A percentile compares a stretch with the other conserved stretches of the same genome.
These are phyloP conservation scores for Ianthella basta DNA, from an alignment of 37 sponge, comb jelly and placozoan species.

Conservation along the genomic window DNA sequence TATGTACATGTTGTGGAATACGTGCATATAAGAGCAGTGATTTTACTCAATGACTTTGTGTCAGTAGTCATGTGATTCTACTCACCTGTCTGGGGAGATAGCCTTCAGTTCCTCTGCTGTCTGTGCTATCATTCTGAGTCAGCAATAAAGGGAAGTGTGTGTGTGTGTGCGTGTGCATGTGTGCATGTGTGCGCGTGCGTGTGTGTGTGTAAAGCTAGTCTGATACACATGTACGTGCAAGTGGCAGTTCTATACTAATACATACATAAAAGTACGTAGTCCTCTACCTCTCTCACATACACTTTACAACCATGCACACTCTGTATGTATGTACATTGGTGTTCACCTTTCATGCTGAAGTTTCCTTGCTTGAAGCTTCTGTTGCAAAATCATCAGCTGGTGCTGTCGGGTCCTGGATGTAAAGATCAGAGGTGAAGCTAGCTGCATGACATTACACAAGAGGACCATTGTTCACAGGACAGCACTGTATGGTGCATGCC, in stretches of 20 bases:
- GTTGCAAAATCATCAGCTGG: not conserved
- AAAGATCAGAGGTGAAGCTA: too few relatives aligned
- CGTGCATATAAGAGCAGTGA: too few relatives aligned
- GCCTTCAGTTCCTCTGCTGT: not conserved
- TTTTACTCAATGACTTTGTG: too few relatives aligned
- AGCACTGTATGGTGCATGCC: too few relatives aligned
- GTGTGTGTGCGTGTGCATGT: not conserved
- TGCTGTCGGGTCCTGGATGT: not conserved
- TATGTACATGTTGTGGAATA: too few relatives aligned
- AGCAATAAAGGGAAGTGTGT: not conserved
- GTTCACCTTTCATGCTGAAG: not conserved
- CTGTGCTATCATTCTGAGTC: not conserved
- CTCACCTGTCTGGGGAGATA: too few relatives aligned
- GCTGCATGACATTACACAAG: too few relatives aligned
- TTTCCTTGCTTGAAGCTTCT: conserved; percentile 18
- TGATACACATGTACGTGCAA: not conserved
- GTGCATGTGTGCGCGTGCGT: not conserved
- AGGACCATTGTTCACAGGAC: too few relatives aligned
- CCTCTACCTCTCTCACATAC: not conserved
- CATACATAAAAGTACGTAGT: not conserved
- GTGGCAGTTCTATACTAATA: not conserved
- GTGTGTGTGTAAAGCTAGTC: too few relatives aligned
- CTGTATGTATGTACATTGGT: not conserved
- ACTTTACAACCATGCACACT: not conserved
- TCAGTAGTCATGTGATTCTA: too few relatives aligned